phyloP scores from a whole-genome alignment of 2,797 vertebrate species.

The Lateolabrax maculatus region DNA sequence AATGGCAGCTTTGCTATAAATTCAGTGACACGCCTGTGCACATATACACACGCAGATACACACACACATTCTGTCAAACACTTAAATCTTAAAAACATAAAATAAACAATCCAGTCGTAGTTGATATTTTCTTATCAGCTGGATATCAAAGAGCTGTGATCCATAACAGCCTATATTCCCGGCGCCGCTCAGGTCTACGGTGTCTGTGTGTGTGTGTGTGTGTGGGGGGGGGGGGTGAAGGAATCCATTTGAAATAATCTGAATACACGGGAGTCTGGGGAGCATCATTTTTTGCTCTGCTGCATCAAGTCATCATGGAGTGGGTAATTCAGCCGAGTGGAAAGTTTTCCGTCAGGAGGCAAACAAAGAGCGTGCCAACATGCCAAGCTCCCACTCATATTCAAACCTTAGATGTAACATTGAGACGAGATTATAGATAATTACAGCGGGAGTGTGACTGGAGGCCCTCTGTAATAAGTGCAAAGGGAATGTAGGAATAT shows the following conservation, averaged over 20 bases:
- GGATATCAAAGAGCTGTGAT: slow-evolving; percentile 52
- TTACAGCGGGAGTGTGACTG: slow-evolving; percentile 38
- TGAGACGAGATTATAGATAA: slow-evolving; percentile 60
- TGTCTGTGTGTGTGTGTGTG: too few relatives aligned
- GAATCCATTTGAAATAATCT: slow-evolving; percentile 75
- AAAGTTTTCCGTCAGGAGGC: slow-evolving; percentile 79
- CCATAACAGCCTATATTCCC: slow-evolving; percentile 40
- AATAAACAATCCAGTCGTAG: background rate
- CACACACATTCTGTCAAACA: background rate
- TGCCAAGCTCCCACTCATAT: slow-evolving; percentile 50
- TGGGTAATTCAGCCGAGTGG: slow-evolving; percentile 75
- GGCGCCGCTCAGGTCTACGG: slow-evolving; percentile 10
- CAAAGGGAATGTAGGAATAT: slow-evolving; percentile 13
- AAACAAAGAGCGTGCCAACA: slow-evolving; percentile 67
- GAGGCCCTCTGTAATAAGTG: slow-evolving; percentile 15
- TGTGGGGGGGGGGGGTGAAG: slow-evolving; percentile 5
- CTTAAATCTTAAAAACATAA: background rate
- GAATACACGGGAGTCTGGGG: slow-evolving; percentile 71
- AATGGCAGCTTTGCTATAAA: background rate
- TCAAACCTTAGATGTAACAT: slow-evolving; percentile 48
- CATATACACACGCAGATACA: background rate
- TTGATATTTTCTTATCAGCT: slow-evolving; percentile 47
- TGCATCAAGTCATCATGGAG: slow-evolving; percentile 78
- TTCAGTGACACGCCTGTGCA: slow-evolving; percentile 15
- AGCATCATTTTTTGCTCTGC: slow-evolving; percentile 81